Conservation (phyloP, 1,140 invertebrate genomes). For the Caenorhabditis briggsae region DNA sequence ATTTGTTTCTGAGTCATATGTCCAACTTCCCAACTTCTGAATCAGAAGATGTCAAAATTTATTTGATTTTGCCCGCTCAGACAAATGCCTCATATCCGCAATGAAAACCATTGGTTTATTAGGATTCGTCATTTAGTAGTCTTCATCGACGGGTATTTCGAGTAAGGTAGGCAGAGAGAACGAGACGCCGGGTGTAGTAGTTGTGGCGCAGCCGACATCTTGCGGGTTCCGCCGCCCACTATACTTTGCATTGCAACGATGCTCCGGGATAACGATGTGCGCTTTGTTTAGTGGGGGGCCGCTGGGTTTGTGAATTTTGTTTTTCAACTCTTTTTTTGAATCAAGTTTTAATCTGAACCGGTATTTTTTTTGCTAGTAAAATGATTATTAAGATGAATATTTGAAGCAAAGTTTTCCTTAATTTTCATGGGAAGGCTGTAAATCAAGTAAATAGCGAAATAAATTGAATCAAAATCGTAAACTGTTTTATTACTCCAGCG, state of each 20-base stretch:
- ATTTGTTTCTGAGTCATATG: neutral
- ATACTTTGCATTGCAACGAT: slow-evolving; percentile 13
- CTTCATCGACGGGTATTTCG: slow-evolving; percentile 46
- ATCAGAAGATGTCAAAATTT: neutral
- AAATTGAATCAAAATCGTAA: too few relatives aligned
- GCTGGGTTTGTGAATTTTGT: neutral
- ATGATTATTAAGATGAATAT: too few relatives aligned
- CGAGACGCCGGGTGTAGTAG: neutral
- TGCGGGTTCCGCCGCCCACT: slow-evolving; percentile 21
- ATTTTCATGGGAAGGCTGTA: too few relatives aligned
- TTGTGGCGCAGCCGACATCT: neutral
- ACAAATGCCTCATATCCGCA: slow-evolving; percentile 56
- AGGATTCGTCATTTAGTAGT: slow-evolving; percentile 55
- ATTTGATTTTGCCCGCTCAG: slow-evolving; percentile 4
- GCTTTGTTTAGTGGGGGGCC: neutral
- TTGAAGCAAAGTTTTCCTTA: too few relatives aligned
- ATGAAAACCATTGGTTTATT: slow-evolving; percentile 43
- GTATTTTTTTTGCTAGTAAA: too few relatives aligned
- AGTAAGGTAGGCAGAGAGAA: slow-evolving; percentile 14
- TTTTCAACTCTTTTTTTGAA: neutral
- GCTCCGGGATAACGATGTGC: neutral
- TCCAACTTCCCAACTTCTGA: too few relatives aligned
- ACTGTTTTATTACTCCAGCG: too few relatives aligned
- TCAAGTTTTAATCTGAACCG: too few relatives aligned
- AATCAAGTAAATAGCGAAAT: too few relatives aligned